These are phyloP conservation scores for Hoplodrina blanda DNA, from an alignment of 2,888 invertebrate genomes.

Conservation along the genomic window DNA sequence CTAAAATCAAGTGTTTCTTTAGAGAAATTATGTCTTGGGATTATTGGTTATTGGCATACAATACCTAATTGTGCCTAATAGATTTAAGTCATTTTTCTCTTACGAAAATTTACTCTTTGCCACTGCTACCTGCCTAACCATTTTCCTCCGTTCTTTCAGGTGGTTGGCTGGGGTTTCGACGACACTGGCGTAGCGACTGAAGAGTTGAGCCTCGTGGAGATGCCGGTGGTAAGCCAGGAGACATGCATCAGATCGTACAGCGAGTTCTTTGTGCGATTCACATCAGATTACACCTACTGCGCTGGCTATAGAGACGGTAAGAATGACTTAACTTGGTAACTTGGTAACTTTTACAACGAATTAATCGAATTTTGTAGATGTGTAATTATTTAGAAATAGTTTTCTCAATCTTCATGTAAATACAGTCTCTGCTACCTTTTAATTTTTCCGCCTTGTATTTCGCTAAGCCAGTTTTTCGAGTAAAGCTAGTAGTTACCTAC, in stretches of 20 bases:
- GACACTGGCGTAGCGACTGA: constrained; percentile 90
- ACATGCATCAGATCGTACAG: constrained; percentile 91
- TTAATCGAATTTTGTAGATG: background rate
- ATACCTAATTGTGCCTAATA: too few relatives aligned
- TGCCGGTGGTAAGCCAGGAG: constrained; percentile 91
- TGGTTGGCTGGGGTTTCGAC: constrained; percentile 91
- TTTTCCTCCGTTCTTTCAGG: constrained; percentile 68
- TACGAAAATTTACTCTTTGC: too few relatives aligned
- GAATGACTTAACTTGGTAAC: constrained; percentile 24
- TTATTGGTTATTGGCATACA: too few relatives aligned
- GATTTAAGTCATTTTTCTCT: too few relatives aligned
- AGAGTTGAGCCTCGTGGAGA: constrained; percentile 89
- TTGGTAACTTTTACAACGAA: background rate
- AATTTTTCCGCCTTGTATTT: background rate
- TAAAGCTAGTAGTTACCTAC: background rate
- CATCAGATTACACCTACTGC: constrained; percentile 90
- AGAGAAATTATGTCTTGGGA: too few relatives aligned
- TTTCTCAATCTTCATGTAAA: constrained; percentile 6
- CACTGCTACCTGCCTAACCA: too few relatives aligned
- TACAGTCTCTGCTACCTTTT: background rate
- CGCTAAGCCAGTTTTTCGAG: constrained; percentile 1
- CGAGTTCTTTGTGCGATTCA: constrained; percentile 91
- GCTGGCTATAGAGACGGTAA: constrained; percentile 88
- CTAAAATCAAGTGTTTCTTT: too few relatives aligned
- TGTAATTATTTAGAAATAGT: background rate